Base-by-base conservation (phyloP, 2,888 invertebrate species). In the Platerodrilus igneus region DNA sequence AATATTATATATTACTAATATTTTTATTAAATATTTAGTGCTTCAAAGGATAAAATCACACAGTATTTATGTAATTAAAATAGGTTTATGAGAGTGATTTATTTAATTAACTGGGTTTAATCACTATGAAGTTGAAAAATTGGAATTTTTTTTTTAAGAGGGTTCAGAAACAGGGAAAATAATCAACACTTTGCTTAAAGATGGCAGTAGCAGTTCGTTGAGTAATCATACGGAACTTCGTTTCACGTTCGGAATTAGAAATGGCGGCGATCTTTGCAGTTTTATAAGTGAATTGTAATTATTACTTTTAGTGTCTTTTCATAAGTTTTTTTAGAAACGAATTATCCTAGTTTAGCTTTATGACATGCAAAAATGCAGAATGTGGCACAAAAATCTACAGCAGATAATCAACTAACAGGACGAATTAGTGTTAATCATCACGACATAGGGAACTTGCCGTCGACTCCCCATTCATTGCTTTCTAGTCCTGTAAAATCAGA, bases 311-410 rank as follows among this genome's bases (percentile, higher is more conserved):
- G 58, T 64, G 63, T 59, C 59, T 56, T 56, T 60, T 55, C 51
- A 53, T 51, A 48, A 51, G 55, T 56, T 57, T 55, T 35, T 38
- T 32, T 47, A 52, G 56, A 60, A 60, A 59, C 55, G 62, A 34
- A 63, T 67, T 64, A 59, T 67, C 69, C 66, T 67, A 64, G 67
- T 69, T 68, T 69, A 69, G 69, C 70, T 67, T 69, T 69, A 68
- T 71, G 72, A 78, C 77, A 79, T 79, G 78, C 77, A 80, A 86
- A 84, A 80, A 88, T 88, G 88, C 87, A 88, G 86, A 86, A 87
- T 86, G 86, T 84, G 77, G 81, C 81, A 80, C 83, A 83, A 78
- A 75, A 73, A 69, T 71, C 75, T 66, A 68, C 74, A 67, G 78
- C 83, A 77, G 84, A 84, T 79, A 83, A 79, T 77, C 79, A 82